These are phyloP conservation scores for Cotesia chilonis DNA, from an alignment of 1,140 invertebrate genomes.

Conservation along the genomic window DNA sequence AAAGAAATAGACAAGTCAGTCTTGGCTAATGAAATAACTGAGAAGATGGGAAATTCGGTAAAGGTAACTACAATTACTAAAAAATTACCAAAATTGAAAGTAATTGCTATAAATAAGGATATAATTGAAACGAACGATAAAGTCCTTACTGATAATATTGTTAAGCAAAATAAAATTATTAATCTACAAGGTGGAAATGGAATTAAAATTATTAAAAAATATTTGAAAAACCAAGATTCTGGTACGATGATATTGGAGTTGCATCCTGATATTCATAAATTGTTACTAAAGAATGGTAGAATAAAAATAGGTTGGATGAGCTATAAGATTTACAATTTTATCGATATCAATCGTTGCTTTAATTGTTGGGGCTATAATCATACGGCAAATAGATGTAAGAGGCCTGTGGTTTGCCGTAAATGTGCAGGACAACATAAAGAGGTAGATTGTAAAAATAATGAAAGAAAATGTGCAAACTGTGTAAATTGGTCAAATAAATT, in stretches of 20 bases:
- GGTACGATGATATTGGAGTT: background rate
- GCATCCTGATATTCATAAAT: constrained; percentile 16
- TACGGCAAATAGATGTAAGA: constrained; percentile 27
- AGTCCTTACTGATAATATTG: constrained; percentile 6
- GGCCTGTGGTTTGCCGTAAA: constrained; percentile 10
- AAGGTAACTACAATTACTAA: constrained; percentile 10
- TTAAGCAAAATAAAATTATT: constrained; percentile 21
- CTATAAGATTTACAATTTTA: constrained; percentile 28
- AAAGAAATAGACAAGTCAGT: background rate
- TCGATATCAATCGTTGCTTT: constrained; percentile 33
- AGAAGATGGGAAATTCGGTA: constrained; percentile 8
- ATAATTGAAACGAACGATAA: background rate
- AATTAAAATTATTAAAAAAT: background rate
- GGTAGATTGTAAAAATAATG: constrained; percentile 11
- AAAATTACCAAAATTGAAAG: constrained; percentile 26
- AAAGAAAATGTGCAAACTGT: constrained; percentile 34
- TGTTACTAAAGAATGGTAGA: constrained; percentile 19
- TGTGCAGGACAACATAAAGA: constrained; percentile 28
- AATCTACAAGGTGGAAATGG: background rate
- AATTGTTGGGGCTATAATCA: constrained; percentile 33
- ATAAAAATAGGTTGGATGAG: constrained; percentile 36
- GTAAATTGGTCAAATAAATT: background rate
- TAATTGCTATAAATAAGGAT: constrained; percentile 10
- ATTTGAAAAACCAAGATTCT: background rate
- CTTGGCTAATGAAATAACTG: background rate